These are phyloP conservation scores for Cactoblastis cactorum DNA, from an alignment of 2,888 invertebrate species.

Conservation along the genomic window DNA sequence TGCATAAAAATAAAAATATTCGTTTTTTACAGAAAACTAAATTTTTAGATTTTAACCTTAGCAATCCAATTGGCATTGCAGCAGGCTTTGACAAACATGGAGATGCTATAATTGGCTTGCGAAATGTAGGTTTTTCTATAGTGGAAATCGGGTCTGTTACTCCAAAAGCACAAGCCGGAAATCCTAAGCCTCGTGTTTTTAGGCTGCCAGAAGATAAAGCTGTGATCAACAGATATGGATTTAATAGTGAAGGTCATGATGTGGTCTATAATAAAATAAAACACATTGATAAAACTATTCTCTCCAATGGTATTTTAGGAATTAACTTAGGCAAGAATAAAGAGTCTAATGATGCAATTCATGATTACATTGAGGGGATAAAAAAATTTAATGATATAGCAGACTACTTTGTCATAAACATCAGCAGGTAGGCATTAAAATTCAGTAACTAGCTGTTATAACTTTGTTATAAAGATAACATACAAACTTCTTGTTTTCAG, in stretches of 20 bases:
- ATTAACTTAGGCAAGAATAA: constrained; percentile 99
- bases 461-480: background rate
- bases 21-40: constrained; percentile 80
- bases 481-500: constrained; percentile 63
- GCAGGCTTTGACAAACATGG: constrained; percentile 99
- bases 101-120: constrained; percentile 91
- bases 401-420: constrained; percentile 97
- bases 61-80: constrained; percentile 97
- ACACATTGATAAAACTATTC: constrained; percentile 68
- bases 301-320: constrained; percentile 85
- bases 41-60: constrained; percentile 85
- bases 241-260: constrained; percentile 96
- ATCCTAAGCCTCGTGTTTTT: constrained; percentile 95
- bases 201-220: constrained; percentile 90
- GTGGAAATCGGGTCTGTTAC: constrained; percentile 98
- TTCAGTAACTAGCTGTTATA: too few species aligned
- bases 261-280: constrained; percentile 84
- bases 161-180: constrained; percentile 95
- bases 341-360: constrained; percentile 83
- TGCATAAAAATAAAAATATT: too few species aligned
- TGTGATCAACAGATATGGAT: constrained; percentile 93
- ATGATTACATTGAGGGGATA: constrained; percentile 93
- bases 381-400: constrained; percentile 89
- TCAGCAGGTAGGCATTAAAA: constrained; percentile 84
- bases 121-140: constrained; percentile 94